Base-by-base conservation (phyloP, 2,888 invertebrate genomes). In the Keiferia lycopersicella region DNA sequence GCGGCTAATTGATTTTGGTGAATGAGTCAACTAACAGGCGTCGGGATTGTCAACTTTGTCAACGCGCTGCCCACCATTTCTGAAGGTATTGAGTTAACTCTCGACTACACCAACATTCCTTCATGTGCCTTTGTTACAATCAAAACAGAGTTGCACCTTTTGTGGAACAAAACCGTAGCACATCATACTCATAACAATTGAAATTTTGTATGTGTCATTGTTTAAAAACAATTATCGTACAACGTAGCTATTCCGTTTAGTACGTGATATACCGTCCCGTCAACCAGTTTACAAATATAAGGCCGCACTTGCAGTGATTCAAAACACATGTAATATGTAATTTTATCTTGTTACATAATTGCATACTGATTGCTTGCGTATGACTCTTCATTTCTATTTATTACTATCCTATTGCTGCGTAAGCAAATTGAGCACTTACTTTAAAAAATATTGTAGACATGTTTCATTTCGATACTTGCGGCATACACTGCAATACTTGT, bases 21-120 rank as follows among this genome's bases (percentile, higher is more conserved):
- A 91, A 91, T 91, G 91, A 91, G 90, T 91, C 91, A 91, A 80
- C 80, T 90, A 86, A 86, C 90, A 82, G 87, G 88, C 85, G 91
- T 89, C 80, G 91, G 91, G 76, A 90, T 91, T 81, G 87, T 91
- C 77, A 91, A 85, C 84, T 82, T 91, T 77, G 91, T 90, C 83
- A 91, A 88, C 90, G 90, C 88, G 84, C 82, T 91, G 82, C 91
- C 91, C 77, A 91, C 91, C 68, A 91, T 91, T 76, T 87, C 90
- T 67, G 91, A 91, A 91, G 91, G 91, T 91, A 86, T 34, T 34
- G 34, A 83, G 68, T 66, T 69, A 34, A 60, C 53, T 56, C 57
- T 57, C 10, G 6, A 57, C 11, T 38, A 34, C 18, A 53, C 48
- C 14, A 53, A 30, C 11, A 53, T 16, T 20, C 41, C 18, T 34